Base-by-base conservation (phyloP, 2,888 invertebrate genomes). In the Campaea margaritaria region DNA sequence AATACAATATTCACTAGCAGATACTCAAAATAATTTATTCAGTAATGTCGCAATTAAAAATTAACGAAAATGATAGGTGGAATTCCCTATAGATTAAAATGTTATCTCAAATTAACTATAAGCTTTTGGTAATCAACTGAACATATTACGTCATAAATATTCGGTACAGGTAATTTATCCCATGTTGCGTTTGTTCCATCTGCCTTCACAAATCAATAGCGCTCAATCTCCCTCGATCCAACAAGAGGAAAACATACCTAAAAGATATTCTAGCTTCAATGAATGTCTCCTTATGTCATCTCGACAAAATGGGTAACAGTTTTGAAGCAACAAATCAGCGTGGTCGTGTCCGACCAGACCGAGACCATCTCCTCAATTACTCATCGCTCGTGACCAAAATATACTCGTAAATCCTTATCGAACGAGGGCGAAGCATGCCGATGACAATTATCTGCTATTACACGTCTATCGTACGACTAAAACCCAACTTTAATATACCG, bases 371-470 rank as follows among this genome's bases (percentile, higher is more conserved):
- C 74, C 74, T 72, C 86, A 80, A 86, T 87, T 85, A 86, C 85
- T 83, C 78, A 77, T 71, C 68, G 79, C 76, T 88, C 89, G 88
- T 89, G 89, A 87, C 79, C 82, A 75, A 82, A 82, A 84, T 85
- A 80, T 81, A 79, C 81, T 80, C 86, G 81, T 88, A 87, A 89
- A 89, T 86, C 79, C 73, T 76, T 72, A 77, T 75, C 76, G 76
- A 82, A 82, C 77, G 78, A 83, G 82, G 77, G 75, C 82, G 75
- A 76, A 75, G 73, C 76, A 74, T 69, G 70, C 71, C 78, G 83
- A 84, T 84, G 85, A 87, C 87, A 87, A 88, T 87, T 87, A 89
- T 82, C 82, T 72, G 78, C 82, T 76, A 87, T 86, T 87, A 86
- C 84, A 64, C 56, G 68, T 65, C 64, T 61, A 61, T 64, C 49